Percentiles rank a stretch among this genome's conserved stretches.
These are phyloP conservation scores for Corydoras maculifer DNA, from an alignment of 2,113 vertebrate species.

Conservation along the genomic window DNA sequence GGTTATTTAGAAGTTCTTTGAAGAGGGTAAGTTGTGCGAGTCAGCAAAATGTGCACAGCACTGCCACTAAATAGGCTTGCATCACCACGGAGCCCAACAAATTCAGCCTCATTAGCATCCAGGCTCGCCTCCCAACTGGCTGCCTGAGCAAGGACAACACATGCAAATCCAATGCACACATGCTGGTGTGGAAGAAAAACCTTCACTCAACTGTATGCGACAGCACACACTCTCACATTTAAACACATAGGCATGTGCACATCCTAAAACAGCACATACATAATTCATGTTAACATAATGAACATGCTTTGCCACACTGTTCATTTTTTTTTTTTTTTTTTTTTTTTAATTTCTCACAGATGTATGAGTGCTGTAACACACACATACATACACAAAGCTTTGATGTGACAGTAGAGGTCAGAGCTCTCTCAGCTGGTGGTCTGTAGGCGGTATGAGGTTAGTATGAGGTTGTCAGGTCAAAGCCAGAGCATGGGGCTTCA, in stretches of 20 bases:
- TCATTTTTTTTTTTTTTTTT: too few species aligned
- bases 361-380: not conserved
- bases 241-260: conserved; percentile 13
- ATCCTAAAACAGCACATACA: not conserved
- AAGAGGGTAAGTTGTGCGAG: conserved; percentile 39
- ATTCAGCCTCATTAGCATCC: conserved; percentile 44
- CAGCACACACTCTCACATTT: conserved; percentile 17
- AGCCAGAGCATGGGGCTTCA: conserved; percentile 24
- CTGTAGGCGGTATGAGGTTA: conserved; percentile 1
- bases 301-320: too few species aligned
- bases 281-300: not conserved
- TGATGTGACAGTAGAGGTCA: conserved; percentile 25
- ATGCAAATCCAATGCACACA: conserved; percentile 38
- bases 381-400: conserved; percentile 22
- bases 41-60: conserved; percentile 39
- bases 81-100: conserved; percentile 42
- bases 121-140: conserved; percentile 23
- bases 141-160: conserved; percentile 42
- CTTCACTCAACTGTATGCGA: not conserved
- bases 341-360: not conserved
- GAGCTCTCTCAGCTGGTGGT: conserved; percentile 33
- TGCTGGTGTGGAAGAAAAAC: not conserved
- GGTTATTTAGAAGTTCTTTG: conserved; percentile 52
- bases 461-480: conserved; percentile 33
- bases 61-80: conserved; percentile 34